Evolutionary conservation across 2,113 vertebrate species (phyloP), one percentile per base, ranked within the genome.

Genomic region (Urocolius indicus): DNA sequence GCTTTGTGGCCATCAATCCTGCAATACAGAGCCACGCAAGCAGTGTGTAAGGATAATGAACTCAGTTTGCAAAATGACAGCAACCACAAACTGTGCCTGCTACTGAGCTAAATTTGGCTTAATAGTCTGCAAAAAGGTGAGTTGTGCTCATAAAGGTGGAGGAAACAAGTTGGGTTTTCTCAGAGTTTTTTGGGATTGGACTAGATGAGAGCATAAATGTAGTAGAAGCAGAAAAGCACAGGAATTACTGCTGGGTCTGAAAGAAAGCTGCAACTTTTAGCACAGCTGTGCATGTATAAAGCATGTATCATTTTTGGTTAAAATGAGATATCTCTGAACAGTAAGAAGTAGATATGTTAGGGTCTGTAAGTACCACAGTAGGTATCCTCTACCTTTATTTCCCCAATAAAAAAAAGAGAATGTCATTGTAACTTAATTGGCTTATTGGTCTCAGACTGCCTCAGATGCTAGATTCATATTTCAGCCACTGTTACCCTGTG

Each of bases 391-490:
- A 24, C 93, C 91, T 96, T 79, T 65, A 61, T 81, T 93, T 93
- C 67, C 23, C 90, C 75, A 73, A 67, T 17, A 51, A 52, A 84
- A 52, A 84, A 32, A 67, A 63, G 13, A 88, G 38, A 87, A 78
- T 84, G 43, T 68, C 48, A 12, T n/a, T 89, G 24, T 43, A 91
- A 92, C 34, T 87, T 52, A 85, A 41, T 27, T 68, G 72, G 16
- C 36, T 90, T 95, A 74, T 83, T 87, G 76, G 38, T 85, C 62
- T 93, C 77, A 89, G 67, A 68, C 82, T 91, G 51, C 79, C 81
- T 18, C 36, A 84, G 74, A 48, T 73, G 43, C 36, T 63, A 49
- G 34, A 79, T 55, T 67, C 24, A 13, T 58, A 23, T 87, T 84
- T 91, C 63, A 87, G 38, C 62, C 84, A 13, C 58, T 86, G 46